Evolutionary conservation across 2,113 vertebrate species (phyloP), one percentile per base, ranked within the genome.

Genomic region (Rhabdornis inornatus): DNA sequence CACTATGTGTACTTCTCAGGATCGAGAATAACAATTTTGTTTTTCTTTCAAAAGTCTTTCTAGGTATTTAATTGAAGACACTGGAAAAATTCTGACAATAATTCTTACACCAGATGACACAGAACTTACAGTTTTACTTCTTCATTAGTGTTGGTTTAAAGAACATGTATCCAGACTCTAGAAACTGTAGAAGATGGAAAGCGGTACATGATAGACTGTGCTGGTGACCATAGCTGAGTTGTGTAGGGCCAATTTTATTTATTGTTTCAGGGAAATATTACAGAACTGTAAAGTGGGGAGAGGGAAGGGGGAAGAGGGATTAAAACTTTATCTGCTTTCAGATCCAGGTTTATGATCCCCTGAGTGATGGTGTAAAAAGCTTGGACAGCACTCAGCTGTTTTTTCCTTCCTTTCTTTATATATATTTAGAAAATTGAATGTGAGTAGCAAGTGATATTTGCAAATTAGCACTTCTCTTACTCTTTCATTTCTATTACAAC

Each of bases 301-400:
- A 50, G 23, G 9, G 6, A 13, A 0, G 0, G 21, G 18, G 39
- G 2, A 55, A 55, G 30, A 64, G 8, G 15, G 3, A 60, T 78
- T 72, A 60, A 72, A 91, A 70, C 22, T 61, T 72, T 15, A 23
- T 55, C 11, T 0, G 0, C 20, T 79, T 82, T 44, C 19, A 44
- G 40, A 25, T 75, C 11, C 24, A 49, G 39, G 8, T 68, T 82
- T 57, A 31, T 42, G 30, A 66, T 83, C 30, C 44, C 49, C 22
- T 39, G 10, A 63, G 19, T 47, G 27, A 8, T 66, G 14, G 0
- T 95, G 25, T 78, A 74, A 82, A 94, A 89, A 66, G 15, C 27
- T 31, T 64, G 77, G 27, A 11, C 30, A 66, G 22, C 16, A 17
- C 40, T 71, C n/a, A 68, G 1, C 19, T 72, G 5, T 56, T 53